Percentiles rank a stretch among this genome's conserved stretches.
These are phyloP conservation scores for Odontocolon sp. DNA, from an alignment of 2,888 invertebrate species.

Conservation along the genomic window DNA sequence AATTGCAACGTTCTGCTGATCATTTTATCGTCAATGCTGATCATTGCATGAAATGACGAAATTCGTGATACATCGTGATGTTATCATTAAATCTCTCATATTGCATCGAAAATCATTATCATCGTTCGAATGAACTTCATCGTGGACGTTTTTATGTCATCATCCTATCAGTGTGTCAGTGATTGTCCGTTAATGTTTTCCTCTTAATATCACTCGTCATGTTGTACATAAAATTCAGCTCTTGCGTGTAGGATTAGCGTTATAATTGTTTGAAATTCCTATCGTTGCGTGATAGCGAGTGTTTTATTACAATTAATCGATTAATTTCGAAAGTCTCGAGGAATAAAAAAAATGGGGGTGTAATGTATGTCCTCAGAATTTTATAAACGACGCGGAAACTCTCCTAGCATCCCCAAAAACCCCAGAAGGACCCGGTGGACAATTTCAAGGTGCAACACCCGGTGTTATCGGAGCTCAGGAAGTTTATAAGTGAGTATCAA, in stretches of 20 bases:
- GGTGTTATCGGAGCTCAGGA: conserved; percentile 99
- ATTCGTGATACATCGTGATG: too few species aligned
- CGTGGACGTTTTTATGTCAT: conserved; percentile 34
- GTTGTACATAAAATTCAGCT: conserved; percentile 46
- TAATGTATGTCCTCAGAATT: conserved; percentile 83
- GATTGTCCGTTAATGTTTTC: conserved; percentile 20
- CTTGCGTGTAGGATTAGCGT: conserved; percentile 54
- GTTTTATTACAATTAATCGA: conserved; percentile 22
- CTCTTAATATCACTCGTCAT: conserved; percentile 35
- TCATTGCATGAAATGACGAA: conserved; percentile 67
- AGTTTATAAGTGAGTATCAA: conserved; percentile 89
- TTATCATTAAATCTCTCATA: conserved; percentile 7
- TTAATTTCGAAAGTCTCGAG: too few species aligned
- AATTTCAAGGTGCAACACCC: conserved; percentile 87
- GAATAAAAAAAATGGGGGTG: too few species aligned
- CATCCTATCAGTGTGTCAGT: conserved; percentile 11
- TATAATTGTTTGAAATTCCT: conserved; percentile 52
- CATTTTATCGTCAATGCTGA: conserved; percentile 62
- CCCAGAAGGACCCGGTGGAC: conserved; percentile 83
- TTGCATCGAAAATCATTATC: conserved; percentile 42
- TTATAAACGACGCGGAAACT: conserved; percentile 90
- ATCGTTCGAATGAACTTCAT: conserved; percentile 36
- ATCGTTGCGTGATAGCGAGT: conserved; percentile 40
- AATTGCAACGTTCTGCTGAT: conserved; percentile 61
- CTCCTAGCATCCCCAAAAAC: conserved; percentile 90